Percentiles rank a stretch among this genome's conserved stretches.
Conservation (phyloP, 1,140 invertebrate genomes). For the Lasioglossum albipes region DNA sequence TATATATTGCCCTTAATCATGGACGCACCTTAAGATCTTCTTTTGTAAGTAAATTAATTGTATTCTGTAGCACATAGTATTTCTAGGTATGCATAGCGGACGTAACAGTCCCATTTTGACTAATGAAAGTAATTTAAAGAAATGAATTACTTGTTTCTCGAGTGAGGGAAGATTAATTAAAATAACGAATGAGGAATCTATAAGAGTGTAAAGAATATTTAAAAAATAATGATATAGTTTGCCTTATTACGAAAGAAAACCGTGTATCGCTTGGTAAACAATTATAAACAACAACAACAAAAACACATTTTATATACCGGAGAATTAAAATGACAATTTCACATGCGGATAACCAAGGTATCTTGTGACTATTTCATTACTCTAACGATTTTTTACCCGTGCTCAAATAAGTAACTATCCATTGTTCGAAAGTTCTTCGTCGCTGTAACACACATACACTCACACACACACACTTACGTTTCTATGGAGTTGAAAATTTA, state of each 20-base stretch:
- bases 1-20: conserved; percentile 16
- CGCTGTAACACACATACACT: not conserved
- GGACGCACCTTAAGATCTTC: conserved; percentile 22
- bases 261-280: conserved; percentile 18
- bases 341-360: conserved; percentile 21
- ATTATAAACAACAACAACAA: not conserved
- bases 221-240: conserved; percentile 8
- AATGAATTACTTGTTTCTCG: conserved; percentile 39
- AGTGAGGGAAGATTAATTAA: conserved; percentile 14
- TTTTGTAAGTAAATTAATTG: conserved; percentile 31
- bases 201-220: conserved; percentile 32
- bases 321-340: conserved; percentile 30
- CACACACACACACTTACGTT: conserved; percentile 5
- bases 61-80: conserved; percentile 39
- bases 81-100: conserved; percentile 34
- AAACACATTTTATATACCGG: conserved; percentile 9
- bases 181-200: conserved; percentile 17
- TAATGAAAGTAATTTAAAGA: conserved; percentile 47
- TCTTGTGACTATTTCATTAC: conserved; percentile 32
- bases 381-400: conserved; percentile 31
- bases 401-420: conserved; percentile 20
- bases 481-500: conserved; percentile 16
- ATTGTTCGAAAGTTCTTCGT: not conserved
- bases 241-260: conserved; percentile 22
- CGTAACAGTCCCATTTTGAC: conserved; percentile 31